Evolutionary conservation across 2,888 invertebrate genomes (phyloP).

Genomic region (Pteria penguin): DNA sequence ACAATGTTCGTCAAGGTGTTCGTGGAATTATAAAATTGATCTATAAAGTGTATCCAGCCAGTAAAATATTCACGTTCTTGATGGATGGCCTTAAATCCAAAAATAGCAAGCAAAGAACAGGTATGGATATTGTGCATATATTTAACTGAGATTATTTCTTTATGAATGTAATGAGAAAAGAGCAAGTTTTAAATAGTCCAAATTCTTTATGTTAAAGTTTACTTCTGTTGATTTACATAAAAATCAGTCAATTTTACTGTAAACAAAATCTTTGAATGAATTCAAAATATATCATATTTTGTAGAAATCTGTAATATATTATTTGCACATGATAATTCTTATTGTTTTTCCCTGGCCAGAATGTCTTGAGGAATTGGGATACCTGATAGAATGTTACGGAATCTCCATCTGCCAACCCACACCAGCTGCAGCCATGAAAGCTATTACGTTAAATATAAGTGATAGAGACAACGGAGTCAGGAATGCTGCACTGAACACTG

Average conservation of each 20-base stretch:
- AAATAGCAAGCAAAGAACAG: conserved; percentile 95
- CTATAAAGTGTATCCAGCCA: conserved; percentile 91
- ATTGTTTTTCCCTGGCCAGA: conserved; percentile 83
- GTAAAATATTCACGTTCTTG: conserved; percentile 92
- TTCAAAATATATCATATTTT: no score
- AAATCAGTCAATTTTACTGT: no score
- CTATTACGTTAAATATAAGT: conserved; percentile 95
- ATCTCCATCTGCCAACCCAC: conserved; percentile 90
- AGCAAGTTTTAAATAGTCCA: no score
- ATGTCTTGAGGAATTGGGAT: conserved; percentile 94
- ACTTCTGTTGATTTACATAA: no score
- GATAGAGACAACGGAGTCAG: conserved; percentile 97
- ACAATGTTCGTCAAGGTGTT: conserved; percentile 94
- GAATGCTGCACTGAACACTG: conserved; percentile 96
- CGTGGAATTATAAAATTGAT: conserved; percentile 91
- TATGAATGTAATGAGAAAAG: no score
- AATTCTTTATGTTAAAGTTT: no score
- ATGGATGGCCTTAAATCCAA: conserved; percentile 98
- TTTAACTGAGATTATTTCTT: no score
- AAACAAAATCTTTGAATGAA: no score
- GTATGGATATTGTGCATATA: no score
- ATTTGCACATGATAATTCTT: no score
- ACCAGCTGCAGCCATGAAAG: conserved; percentile 89
- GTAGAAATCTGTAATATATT: no score
- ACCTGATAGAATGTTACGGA: conserved; percentile 91